Evolutionary conservation across 2,888 invertebrate species (phyloP).

Genomic region (Proisotoma minuta): DNA sequence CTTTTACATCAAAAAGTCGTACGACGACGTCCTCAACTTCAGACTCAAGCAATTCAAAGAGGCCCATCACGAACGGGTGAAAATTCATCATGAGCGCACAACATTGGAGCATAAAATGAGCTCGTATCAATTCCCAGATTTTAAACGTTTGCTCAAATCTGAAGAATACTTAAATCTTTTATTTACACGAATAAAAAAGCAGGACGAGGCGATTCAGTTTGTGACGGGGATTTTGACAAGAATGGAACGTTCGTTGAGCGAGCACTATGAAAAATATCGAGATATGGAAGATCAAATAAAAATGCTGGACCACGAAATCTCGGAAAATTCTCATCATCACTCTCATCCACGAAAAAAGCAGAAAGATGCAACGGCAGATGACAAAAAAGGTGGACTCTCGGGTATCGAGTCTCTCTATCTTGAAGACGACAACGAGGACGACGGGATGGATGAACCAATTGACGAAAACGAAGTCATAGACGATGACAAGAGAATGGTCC

Average conservation of each 20-base stretch:
- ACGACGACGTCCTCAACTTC: conserved; percentile 23
- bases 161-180: conserved; percentile 19
- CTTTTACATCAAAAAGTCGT: conserved; percentile 26
- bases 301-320: conserved; percentile 28
- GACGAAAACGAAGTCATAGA: conserved; percentile 24
- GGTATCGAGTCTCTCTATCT: not conserved
- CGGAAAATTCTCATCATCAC: conserved; percentile 19
- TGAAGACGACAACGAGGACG: not conserved
- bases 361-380: conserved; percentile 12
- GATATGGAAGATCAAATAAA: conserved; percentile 37
- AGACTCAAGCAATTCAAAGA: conserved; percentile 20
- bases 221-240: conserved; percentile 34
- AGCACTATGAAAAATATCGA: conserved; percentile 27
- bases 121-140: conserved; percentile 18
- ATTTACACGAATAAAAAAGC: conserved; percentile 32
- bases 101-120: conserved; percentile 14
- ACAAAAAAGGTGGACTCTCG: not conserved
- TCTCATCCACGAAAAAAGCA: conserved; percentile 7
- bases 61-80: conserved; percentile 19
- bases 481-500: conserved; percentile 23
- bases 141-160: conserved; percentile 4
- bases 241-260: conserved; percentile 28
- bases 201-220: conserved; percentile 36
- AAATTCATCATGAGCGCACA: conserved; percentile 13
- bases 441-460: not conserved